Conservation (phyloP, 1,140 invertebrate species). For the Drosophila mojavensis region DNA sequence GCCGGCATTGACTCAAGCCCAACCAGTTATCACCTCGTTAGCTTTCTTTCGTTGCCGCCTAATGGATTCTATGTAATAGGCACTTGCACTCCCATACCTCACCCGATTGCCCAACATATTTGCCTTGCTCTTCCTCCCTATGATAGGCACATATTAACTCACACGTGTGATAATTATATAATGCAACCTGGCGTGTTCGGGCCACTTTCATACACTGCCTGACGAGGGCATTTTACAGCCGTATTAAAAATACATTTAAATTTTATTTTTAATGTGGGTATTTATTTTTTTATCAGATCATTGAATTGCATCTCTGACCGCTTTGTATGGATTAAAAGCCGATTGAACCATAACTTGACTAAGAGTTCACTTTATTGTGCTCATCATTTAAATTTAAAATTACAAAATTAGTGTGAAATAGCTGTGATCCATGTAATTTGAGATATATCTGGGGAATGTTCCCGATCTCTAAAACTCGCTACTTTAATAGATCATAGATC, state of each 20-base stretch:
- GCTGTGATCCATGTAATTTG: no score
- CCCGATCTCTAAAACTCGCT: no score
- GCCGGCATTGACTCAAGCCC: not conserved
- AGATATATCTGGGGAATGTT: no score
- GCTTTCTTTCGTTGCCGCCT: conserved; percentile 36
- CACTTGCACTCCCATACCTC: conserved; percentile 39
- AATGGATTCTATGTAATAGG: conserved; percentile 74
- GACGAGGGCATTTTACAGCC: not conserved
- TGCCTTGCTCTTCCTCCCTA: conserved; percentile 30
- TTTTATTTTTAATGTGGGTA: not conserved
- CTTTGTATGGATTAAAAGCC: no score
- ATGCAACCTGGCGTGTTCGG: conserved; percentile 38
- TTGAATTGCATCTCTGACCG: no score
- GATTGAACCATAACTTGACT: no score
- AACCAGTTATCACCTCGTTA: conserved; percentile 10
- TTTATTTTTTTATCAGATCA: no score
- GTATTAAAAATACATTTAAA: not conserved
- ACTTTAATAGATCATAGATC: no score
- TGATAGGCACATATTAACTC: conserved; percentile 17
- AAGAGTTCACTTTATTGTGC: no score
- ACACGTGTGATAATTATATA: conserved; percentile 46
- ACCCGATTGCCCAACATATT: conserved; percentile 66
- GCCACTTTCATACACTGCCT: conserved; percentile 7
- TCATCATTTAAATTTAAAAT: no score
- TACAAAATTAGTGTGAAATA: no score